Percentiles rank a stretch among this genome's conserved stretches.
Conservation (phyloP, 2,888 invertebrate genomes). For the Dasypogon diadema region DNA sequence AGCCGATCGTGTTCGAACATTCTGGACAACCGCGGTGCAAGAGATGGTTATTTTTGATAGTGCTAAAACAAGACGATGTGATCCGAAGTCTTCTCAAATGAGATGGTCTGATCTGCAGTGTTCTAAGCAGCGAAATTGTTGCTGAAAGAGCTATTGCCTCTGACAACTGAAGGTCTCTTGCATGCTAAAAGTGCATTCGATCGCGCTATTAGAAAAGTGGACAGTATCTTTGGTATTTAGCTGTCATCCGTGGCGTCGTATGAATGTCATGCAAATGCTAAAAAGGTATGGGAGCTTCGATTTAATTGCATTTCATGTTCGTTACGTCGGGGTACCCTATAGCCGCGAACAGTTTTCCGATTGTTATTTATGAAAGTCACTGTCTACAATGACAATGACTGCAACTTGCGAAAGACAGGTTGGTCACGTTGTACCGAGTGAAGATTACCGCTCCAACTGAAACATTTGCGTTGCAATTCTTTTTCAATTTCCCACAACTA, state of each 20-base stretch:
- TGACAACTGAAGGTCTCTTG: constrained; percentile 28
- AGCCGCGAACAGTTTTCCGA: constrained; percentile 6
- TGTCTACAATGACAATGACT: constrained; percentile 4
- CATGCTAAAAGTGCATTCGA: constrained; percentile 19
- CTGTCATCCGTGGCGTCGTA: constrained; percentile 23
- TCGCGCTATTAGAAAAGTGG: constrained; percentile 15
- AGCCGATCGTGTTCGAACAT: constrained; percentile 19
- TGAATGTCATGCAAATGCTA: background rate
- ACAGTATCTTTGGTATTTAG: constrained; percentile 2
- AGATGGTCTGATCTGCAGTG: background rate
- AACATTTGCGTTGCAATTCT: too few species aligned
- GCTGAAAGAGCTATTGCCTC: background rate
- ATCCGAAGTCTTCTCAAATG: background rate
- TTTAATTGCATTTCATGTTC: constrained; percentile 29
- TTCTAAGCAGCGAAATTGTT: background rate
- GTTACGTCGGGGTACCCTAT: background rate
- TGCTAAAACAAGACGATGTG: background rate
- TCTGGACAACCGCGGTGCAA: background rate
- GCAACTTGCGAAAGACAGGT: background rate
- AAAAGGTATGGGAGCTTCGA: background rate
- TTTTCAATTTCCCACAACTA: too few species aligned
- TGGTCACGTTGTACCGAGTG: background rate
- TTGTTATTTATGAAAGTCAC: constrained; percentile 40
- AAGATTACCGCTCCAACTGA: background rate
- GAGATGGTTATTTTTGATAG: constrained; percentile 2